A percentile compares a stretch with the other conserved stretches of the same genome.
Evolutionary conservation across 2,113 vertebrate genomes (phyloP).

Genomic region (Oncorhynchus mykiss): DNA sequence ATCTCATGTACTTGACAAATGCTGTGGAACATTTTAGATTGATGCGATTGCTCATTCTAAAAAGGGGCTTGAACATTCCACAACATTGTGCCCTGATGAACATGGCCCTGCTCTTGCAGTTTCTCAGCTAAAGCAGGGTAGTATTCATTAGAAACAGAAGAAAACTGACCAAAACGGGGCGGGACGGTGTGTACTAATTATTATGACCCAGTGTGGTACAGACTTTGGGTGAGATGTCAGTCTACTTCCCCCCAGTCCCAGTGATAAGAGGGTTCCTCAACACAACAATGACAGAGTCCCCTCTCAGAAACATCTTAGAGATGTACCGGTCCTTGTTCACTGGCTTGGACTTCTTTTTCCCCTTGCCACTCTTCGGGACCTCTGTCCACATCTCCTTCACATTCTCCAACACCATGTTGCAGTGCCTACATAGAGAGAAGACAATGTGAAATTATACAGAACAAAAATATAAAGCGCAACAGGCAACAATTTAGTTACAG

Average conservation of each 20-base stretch:
- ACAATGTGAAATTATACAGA: background rate
- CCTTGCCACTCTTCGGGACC: constrained; percentile 92
- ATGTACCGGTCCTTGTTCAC: constrained; percentile 95
- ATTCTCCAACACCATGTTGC: constrained; percentile 95
- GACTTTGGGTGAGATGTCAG: constrained; percentile 3
- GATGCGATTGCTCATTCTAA: too few relatives aligned
- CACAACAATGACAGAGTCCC: constrained; percentile 90
- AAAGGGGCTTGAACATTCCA: too few relatives aligned
- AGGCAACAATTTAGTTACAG: too few relatives aligned
- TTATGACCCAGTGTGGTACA: background rate
- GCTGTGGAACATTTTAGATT: too few relatives aligned
- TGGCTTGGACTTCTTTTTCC: constrained; percentile 93
- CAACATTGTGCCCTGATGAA: background rate
- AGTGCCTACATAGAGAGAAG: constrained; percentile 74
- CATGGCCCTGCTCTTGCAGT: background rate
- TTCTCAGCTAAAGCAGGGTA: background rate
- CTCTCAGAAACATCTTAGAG: constrained; percentile 93
- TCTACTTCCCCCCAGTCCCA: constrained; percentile 83
- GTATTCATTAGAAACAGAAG: too few relatives aligned
- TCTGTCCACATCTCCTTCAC: constrained; percentile 98
- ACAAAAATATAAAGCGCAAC: too few relatives aligned
- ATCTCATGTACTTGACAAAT: too few relatives aligned
- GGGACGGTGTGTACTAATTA: too few relatives aligned
- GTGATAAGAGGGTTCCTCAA: constrained; percentile 90
- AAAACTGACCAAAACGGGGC: too few relatives aligned